Percentiles rank a stretch among this genome's conserved stretches.
Evolutionary conservation across 2,888 invertebrate genomes (phyloP).

Genomic region (Leptinotarsa tumamoca): DNA sequence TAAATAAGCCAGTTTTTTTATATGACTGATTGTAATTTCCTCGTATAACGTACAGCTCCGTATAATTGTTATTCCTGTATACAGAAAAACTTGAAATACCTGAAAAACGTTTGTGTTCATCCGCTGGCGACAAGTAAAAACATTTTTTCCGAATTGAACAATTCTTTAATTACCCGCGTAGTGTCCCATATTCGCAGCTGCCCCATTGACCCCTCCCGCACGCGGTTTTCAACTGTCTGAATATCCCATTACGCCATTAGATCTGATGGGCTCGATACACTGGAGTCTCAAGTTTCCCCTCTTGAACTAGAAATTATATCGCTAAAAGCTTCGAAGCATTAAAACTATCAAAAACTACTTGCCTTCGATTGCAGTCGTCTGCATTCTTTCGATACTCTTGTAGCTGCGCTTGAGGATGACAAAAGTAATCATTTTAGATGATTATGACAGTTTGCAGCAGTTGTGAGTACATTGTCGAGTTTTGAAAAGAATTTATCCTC

Average conservation of each 20-base stretch:
- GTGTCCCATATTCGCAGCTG: conserved; percentile 13
- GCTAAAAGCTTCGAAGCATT: conserved; percentile 9
- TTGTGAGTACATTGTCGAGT: too few species aligned
- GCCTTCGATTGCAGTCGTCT: not conserved
- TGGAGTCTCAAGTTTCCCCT: conserved; percentile 2
- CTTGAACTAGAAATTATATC: not conserved
- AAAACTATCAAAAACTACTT: not conserved
- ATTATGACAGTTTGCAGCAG: too few species aligned
- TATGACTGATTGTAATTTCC: too few species aligned
- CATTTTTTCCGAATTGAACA: not conserved
- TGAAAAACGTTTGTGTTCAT: not conserved
- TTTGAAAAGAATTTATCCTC: too few species aligned
- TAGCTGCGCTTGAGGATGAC: not conserved
- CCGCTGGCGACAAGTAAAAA: not conserved
- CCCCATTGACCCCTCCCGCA: not conserved
- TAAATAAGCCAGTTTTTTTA: too few species aligned
- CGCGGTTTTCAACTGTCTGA: conserved; percentile 5
- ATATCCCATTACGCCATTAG: conserved; percentile 5
- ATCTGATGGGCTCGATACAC: not conserved
- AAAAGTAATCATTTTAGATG: too few species aligned
- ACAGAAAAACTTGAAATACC: too few species aligned
- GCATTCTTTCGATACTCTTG: not conserved
- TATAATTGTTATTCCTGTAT: too few species aligned
- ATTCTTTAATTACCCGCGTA: conserved; percentile 2
- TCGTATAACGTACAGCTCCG: too few species aligned